These are phyloP conservation scores for Vanacampus margaritifer DNA, from an alignment of 2,113 vertebrate genomes.

Conservation along the genomic window DNA sequence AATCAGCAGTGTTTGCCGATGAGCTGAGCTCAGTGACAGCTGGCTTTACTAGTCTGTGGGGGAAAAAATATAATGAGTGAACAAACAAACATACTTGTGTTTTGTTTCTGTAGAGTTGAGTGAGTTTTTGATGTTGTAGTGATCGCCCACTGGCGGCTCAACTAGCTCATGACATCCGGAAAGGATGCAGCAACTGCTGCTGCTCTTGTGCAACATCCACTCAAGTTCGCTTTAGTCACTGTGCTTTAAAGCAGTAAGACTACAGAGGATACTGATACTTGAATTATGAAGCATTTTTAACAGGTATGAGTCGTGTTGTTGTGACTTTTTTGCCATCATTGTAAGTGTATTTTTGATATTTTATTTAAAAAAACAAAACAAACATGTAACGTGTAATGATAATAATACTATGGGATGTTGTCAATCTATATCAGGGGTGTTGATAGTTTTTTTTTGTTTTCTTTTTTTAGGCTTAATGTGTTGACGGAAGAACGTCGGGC, in stretches of 20 bases:
- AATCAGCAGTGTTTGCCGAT: too few relatives aligned
- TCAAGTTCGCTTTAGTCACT: neutral
- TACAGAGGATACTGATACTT: neutral
- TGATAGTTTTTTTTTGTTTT: neutral
- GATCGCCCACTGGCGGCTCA: neutral
- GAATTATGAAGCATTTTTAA: neutral
- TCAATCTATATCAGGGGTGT: neutral
- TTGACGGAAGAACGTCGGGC: neutral
- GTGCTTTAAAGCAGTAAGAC: neutral
- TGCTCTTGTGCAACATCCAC: slow-evolving; percentile 28
- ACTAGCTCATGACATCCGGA: slow-evolving; percentile 22
- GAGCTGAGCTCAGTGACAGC: too few relatives aligned
- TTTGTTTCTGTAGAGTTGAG: slow-evolving; percentile 8
- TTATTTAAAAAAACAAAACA: neutral
- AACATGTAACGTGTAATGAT: neutral
- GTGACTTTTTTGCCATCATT: neutral
- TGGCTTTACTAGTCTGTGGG: neutral
- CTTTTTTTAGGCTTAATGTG: neutral
- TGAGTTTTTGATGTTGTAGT: slow-evolving; percentile 30
- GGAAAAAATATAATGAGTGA: neutral
- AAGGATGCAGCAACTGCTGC: slow-evolving; percentile 19
- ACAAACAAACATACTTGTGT: neutral
- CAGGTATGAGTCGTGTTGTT: slow-evolving; percentile 25
- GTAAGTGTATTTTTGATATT: neutral
- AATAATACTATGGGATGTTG: neutral